These are phyloP conservation scores for Elephas maximus DNA, from an alignment of 2,113 vertebrate genomes.

Conservation along the genomic window DNA sequence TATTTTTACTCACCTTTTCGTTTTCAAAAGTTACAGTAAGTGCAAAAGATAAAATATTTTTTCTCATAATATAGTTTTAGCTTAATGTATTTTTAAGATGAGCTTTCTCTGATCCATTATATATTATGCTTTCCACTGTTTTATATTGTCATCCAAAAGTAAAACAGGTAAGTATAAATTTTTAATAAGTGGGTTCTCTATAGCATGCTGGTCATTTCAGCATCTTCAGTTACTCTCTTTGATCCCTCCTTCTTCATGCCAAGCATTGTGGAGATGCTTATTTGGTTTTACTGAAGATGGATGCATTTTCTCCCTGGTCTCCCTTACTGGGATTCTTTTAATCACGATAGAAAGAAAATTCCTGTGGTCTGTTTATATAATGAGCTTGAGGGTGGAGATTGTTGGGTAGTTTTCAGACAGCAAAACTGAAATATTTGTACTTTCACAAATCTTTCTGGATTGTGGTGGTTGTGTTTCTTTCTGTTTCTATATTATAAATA, in stretches of 20 bases:
- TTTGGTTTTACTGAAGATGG: too few species aligned
- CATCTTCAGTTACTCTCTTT: background rate
- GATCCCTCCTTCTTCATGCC: background rate
- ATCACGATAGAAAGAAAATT: background rate
- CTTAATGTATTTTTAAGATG: slow-evolving; percentile 34
- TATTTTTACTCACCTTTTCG: slow-evolving; percentile 21
- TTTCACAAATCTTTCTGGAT: background rate
- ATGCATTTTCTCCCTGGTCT: background rate
- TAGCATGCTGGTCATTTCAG: background rate
- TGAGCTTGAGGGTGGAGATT: background rate
- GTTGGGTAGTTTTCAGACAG: background rate
- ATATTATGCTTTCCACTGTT: background rate
- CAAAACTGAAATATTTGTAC: background rate
- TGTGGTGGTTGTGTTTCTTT: background rate
- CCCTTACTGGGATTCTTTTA: background rate
- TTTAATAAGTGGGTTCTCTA: background rate
- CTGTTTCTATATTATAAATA: background rate
- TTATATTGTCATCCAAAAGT: slow-evolving; percentile 57
- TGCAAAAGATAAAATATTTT: slow-evolving; percentile 33
- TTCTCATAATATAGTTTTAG: background rate
- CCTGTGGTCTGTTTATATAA: background rate
- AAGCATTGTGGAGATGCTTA: background rate
- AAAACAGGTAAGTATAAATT: background rate
- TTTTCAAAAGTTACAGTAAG: background rate
- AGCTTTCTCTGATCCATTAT: background rate